Evolutionary conservation across 2,888 invertebrate species (phyloP), one percentile per base, ranked within the genome.

Genomic region (Zygothrica quintamaculata): DNA sequence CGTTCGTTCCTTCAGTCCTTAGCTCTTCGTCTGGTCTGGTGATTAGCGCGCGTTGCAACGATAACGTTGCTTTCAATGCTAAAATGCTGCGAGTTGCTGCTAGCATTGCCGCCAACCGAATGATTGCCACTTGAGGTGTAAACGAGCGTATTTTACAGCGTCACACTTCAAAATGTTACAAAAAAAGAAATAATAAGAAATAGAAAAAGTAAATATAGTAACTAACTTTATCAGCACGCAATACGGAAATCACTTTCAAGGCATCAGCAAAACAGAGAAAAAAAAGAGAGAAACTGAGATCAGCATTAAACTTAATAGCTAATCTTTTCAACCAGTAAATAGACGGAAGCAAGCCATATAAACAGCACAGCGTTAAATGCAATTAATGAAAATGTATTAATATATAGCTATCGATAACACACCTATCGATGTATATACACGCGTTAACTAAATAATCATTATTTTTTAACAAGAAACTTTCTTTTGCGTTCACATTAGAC

Each of bases 131-230:
- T 82, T 73, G 71, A 82, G 74, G 80, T 84, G 82, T 74, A 75
- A 87, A 85, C 71, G 82, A 82, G 72, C 85, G 77, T 67, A 86
- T 81, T 86, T 86, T 79, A 86, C 75, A 70, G 65, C 77, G 62
- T 57, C 57, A 57, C 62, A 68, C 75, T 66, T 65, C 46, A 51
- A 67, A 44, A 64, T 53, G 64, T 67, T n/a, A n/a, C n/a, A n/a
- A n/a, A n/a, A n/a, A n/a, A n/a, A n/a, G n/a, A n/a, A n/a, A n/a
- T n/a, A n/a, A n/a, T n/a, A n/a, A n/a, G n/a, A n/a, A n/a, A n/a
- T n/a, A n/a, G n/a, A n/a, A 22, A 65, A 40, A 36, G 50, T 62
- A 74, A 53, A 57, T 40, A 51, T 55, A 58, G 39, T 61, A 65
- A 58, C 39, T 64, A 60, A 66, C 53, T 55, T 73, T 65, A 73